Evolutionary conservation across 2,888 invertebrate genomes (phyloP).

Genomic region (Cetonia aurata): DNA sequence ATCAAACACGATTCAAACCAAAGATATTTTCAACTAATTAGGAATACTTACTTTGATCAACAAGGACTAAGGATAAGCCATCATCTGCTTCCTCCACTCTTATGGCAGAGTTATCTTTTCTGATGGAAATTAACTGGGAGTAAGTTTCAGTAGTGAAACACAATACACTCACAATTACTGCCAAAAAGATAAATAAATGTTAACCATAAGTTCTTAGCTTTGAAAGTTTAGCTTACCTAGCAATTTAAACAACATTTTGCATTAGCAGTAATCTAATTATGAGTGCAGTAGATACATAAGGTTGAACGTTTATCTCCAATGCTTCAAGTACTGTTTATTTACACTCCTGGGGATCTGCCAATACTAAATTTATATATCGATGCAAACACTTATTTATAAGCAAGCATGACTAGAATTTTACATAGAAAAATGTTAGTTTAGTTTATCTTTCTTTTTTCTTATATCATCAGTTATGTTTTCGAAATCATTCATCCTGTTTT

Average conservation of each 20-base stretch:
- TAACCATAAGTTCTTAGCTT: background rate
- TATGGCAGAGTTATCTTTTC: constrained; percentile 31
- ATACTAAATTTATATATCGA: too few species aligned
- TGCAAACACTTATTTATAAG: too few species aligned
- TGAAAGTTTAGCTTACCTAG: constrained; percentile 4
- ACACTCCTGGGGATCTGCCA: too few species aligned
- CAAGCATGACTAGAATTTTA: too few species aligned
- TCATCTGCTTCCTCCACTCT: background rate
- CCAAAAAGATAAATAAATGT: background rate
- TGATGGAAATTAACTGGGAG: constrained; percentile 23
- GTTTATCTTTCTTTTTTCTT: too few species aligned
- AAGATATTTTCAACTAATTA: too few species aligned
- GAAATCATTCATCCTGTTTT: too few species aligned
- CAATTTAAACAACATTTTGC: constrained; percentile 12
- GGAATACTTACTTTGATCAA: constrained; percentile 26
- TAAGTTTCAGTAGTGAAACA: background rate
- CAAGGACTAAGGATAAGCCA: constrained; percentile 14
- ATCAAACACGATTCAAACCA: too few species aligned
- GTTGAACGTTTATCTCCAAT: constrained; percentile 10
- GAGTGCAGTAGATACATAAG: background rate
- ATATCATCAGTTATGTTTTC: too few species aligned
- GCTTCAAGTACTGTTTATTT: background rate
- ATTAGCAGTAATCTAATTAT: background rate
- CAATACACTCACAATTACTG: constrained; percentile 6
- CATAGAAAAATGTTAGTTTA: too few species aligned